Percentiles rank a stretch among this genome's conserved stretches.
Conservation (phyloP, 2,888 invertebrate species). For the Ophion obscuratus region DNA sequence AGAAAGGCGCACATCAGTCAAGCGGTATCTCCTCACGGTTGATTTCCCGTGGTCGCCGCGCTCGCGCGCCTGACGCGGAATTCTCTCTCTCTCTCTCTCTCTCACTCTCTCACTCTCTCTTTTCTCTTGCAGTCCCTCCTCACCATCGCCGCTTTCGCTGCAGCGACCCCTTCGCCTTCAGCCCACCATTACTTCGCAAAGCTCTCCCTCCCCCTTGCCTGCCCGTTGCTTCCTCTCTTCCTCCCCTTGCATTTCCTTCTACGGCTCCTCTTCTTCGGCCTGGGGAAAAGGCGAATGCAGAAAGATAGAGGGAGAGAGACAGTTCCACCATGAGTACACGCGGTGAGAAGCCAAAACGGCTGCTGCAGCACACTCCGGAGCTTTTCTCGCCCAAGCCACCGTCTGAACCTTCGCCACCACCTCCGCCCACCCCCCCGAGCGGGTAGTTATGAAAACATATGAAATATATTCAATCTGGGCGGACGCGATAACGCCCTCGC, state of each 20-base stretch:
- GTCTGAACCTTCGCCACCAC: background rate
- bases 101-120: slow-evolving; percentile 8
- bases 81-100: slow-evolving; percentile 55
- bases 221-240: slow-evolving; percentile 20
- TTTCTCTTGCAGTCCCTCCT: slow-evolving; percentile 50
- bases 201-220: slow-evolving; percentile 2
- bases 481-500: slow-evolving; percentile 77
- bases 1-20: slow-evolving; percentile 84
- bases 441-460: slow-evolving; percentile 83
- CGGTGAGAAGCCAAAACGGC: slow-evolving; percentile 43
- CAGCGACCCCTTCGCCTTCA: slow-evolving; percentile 49
- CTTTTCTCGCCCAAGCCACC: slow-evolving; percentile 34
- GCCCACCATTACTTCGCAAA: slow-evolving; percentile 37
- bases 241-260: slow-evolving; percentile 40
- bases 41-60: slow-evolving; percentile 84
- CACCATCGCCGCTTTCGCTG: slow-evolving; percentile 57
- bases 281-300: slow-evolving; percentile 13
- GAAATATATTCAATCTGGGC: slow-evolving; percentile 84
- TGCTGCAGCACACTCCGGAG: slow-evolving; percentile 26
- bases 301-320: slow-evolving; percentile 30
- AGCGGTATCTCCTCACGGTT: slow-evolving; percentile 84
- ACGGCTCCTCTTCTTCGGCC: slow-evolving; percentile 3
- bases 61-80: slow-evolving; percentile 72
- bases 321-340: background rate
- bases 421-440: slow-evolving; percentile 40